Conservation (phyloP, 2,888 invertebrate species). For the Panzeria rudis region DNA sequence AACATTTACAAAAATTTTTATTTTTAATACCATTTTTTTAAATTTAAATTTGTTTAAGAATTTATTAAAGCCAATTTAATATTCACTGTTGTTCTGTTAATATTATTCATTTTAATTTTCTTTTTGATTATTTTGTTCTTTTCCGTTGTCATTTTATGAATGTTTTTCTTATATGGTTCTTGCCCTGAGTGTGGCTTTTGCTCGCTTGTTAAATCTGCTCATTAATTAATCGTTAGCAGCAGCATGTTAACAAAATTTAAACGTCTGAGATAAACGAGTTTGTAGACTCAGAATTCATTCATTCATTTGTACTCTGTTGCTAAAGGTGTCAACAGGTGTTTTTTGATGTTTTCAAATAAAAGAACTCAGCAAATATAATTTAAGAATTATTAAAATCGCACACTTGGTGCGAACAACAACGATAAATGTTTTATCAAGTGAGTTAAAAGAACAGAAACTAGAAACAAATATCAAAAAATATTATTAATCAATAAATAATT, state of each 20-base stretch:
- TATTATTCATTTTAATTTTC: constrained; percentile 29
- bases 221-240: constrained; percentile 57
- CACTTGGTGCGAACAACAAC: not conserved
- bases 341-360: constrained; percentile 6
- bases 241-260: constrained; percentile 50
- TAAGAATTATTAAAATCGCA: not conserved
- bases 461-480: not conserved
- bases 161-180: constrained; percentile 37
- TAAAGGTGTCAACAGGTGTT: constrained; percentile 64
- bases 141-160: constrained; percentile 8
- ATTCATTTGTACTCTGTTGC: constrained; percentile 61
- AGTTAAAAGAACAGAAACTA: not conserved
- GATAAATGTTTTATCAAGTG: constrained; percentile 56
- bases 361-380: not conserved
- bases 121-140: constrained; percentile 20
- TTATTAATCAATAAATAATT: not conserved
- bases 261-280: constrained; percentile 36
- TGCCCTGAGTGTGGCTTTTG: constrained; percentile 38
- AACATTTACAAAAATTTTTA: too few relatives aligned
- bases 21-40: too few relatives aligned
- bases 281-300: constrained; percentile 27
- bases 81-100: constrained; percentile 27
- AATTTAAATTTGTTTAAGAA: not conserved
- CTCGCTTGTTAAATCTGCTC: constrained; percentile 48
- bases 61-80: not conserved